Evolutionary conservation across 2,113 vertebrate genomes (phyloP).

Genomic region (Corythornis cristatus): DNA sequence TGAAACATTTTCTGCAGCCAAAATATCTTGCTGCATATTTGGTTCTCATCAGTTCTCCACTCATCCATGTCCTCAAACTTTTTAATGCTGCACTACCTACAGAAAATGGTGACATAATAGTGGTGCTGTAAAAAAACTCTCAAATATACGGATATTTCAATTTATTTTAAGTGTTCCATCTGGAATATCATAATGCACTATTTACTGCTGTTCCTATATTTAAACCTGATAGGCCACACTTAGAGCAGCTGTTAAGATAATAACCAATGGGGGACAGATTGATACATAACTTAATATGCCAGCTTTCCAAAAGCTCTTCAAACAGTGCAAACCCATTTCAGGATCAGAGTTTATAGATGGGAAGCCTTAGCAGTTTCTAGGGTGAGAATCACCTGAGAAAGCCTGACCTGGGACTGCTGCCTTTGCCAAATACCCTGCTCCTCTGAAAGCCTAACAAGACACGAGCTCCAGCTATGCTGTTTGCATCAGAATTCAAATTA

Average conservation of each 20-base stretch:
- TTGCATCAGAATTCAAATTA: neutral
- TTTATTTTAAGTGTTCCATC: constrained; percentile 57
- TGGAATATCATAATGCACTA: constrained; percentile 47
- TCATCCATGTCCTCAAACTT: neutral
- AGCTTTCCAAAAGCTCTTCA: constrained; percentile 31
- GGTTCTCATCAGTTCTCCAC: neutral
- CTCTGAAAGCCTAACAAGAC: neutral
- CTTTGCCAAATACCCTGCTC: neutral
- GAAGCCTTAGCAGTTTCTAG: neutral
- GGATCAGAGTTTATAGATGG: neutral
- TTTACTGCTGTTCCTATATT: constrained; percentile 49
- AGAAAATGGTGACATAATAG: constrained; percentile 27
- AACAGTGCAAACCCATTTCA: constrained; percentile 8
- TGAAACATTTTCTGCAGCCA: neutral
- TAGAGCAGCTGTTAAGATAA: constrained; percentile 43
- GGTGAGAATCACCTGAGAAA: neutral
- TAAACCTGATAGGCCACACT: constrained; percentile 57
- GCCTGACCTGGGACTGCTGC: neutral
- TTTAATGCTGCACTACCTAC: neutral
- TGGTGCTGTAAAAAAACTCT: neutral
- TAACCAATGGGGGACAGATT: constrained; percentile 33
- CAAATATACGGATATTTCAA: constrained; percentile 13
- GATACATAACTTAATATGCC: constrained; percentile 15
- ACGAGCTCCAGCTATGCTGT: rapidly evolving
- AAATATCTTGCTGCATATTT: neutral